Conservation (phyloP, 2,113 vertebrate genomes). For the Corapipo altera region DNA sequence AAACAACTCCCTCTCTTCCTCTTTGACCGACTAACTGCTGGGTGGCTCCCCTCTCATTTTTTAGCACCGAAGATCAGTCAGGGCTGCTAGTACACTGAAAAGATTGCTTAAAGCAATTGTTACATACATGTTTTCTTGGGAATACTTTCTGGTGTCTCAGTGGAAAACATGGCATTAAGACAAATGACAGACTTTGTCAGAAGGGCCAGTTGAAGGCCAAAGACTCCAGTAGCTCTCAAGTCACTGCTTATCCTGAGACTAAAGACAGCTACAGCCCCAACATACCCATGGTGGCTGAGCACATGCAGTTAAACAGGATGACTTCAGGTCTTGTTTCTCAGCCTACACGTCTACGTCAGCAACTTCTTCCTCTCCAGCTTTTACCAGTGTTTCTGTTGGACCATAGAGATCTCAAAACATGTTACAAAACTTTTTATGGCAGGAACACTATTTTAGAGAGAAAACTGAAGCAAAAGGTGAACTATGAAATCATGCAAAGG, state of each 20-base stretch:
- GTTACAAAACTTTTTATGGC: neutral
- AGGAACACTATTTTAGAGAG: neutral
- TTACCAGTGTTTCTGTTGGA: neutral
- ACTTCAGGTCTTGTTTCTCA: neutral
- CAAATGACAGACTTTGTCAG: neutral
- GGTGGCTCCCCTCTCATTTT: neutral
- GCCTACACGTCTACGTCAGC: accelerated
- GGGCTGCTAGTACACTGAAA: neutral
- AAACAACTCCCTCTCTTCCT: neutral
- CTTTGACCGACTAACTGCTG: neutral
- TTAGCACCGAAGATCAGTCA: neutral
- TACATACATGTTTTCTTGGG: neutral
- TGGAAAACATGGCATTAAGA: neutral
- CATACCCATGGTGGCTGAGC: neutral
- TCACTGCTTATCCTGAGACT: neutral
- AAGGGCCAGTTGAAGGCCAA: neutral
- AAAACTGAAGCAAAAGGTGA: neutral
- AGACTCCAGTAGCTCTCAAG: neutral
- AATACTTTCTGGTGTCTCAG: neutral
- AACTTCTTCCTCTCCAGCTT: neutral
- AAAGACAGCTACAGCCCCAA: neutral
- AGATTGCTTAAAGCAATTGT: neutral
- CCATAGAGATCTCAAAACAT: neutral
- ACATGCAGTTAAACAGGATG: neutral
- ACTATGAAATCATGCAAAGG: neutral